Evolutionary conservation across 2,888 invertebrate genomes (phyloP).

Genomic region (Eristalis pertinax): DNA sequence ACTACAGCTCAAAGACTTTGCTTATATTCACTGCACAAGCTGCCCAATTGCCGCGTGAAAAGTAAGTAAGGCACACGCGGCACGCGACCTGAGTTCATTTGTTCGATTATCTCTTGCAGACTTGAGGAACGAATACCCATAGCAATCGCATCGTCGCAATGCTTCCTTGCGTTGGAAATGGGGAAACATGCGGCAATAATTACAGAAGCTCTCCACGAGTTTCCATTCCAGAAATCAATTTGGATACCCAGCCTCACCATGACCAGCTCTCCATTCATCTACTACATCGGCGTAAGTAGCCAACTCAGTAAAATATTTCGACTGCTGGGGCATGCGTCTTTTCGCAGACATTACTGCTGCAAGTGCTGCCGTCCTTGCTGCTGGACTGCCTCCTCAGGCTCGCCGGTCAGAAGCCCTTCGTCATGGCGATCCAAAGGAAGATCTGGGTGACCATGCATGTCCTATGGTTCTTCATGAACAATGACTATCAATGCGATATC

Average conservation of each 20-base stretch:
- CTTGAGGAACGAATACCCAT: not conserved
- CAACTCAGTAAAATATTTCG: not conserved
- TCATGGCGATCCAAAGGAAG: conserved; percentile 75
- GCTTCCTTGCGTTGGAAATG: not conserved
- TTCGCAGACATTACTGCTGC: conserved; percentile 73
- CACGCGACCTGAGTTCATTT: not conserved
- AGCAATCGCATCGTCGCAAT: not conserved
- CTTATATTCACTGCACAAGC: conserved; percentile 73
- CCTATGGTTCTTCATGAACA: conserved; percentile 76
- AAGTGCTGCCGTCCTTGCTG: conserved; percentile 75
- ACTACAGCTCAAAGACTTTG: conserved; percentile 75
- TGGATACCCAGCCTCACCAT: conserved; percentile 25
- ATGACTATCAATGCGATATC: conserved; percentile 75
- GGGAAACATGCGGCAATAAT: not conserved
- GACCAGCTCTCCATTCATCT: not conserved
- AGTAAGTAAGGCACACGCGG: conserved; percentile 48
- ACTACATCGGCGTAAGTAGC: not conserved
- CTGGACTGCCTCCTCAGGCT: conserved; percentile 73
- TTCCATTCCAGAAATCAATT: conserved; percentile 24
- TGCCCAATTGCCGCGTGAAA: conserved; percentile 65
- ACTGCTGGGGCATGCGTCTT: not conserved
- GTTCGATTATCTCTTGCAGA: not conserved
- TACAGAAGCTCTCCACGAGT: not conserved
- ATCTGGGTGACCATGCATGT: conserved; percentile 74
- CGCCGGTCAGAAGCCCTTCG: conserved; percentile 72